Evolutionary conservation across 2,888 invertebrate species (phyloP).

Genomic region (Neoscelio sp.): DNA sequence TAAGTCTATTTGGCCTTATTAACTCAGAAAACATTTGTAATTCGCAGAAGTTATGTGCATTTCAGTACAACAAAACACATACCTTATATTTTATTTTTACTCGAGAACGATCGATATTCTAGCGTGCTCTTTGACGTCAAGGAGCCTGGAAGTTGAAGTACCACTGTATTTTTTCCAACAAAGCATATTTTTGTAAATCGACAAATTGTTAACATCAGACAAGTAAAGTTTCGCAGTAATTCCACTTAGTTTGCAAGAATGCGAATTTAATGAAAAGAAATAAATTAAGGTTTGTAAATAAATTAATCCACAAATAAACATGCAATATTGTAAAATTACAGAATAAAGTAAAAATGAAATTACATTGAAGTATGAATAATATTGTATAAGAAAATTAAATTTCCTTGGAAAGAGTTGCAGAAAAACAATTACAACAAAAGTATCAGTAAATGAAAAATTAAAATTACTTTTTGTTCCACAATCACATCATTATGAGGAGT

Average conservation of each 20-base stretch:
- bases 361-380: no score
- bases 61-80: constrained; percentile 48
- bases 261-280: background rate
- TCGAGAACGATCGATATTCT: constrained; percentile 62
- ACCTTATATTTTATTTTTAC: constrained; percentile 66
- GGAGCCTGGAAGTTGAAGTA: constrained; percentile 51
- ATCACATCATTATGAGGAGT: no score
- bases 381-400: no score
- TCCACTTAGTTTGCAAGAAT: no score
- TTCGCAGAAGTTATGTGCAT: constrained; percentile 45
- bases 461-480: no score
- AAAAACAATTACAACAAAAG: no score
- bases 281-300: background rate
- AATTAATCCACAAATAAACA: no score
- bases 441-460: no score
- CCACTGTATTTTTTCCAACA: constrained; percentile 55
- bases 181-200: constrained; percentile 56
- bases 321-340: no score
- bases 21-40: constrained; percentile 36
- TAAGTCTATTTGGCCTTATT: constrained; percentile 17
- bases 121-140: constrained; percentile 65
- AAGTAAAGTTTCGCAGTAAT: no score
- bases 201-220: constrained; percentile 24
- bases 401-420: no score
- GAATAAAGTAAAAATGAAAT: no score